phyloP scores from a whole-genome alignment of 1,140 invertebrate genomes.

The Drosophila truncata region DNA sequence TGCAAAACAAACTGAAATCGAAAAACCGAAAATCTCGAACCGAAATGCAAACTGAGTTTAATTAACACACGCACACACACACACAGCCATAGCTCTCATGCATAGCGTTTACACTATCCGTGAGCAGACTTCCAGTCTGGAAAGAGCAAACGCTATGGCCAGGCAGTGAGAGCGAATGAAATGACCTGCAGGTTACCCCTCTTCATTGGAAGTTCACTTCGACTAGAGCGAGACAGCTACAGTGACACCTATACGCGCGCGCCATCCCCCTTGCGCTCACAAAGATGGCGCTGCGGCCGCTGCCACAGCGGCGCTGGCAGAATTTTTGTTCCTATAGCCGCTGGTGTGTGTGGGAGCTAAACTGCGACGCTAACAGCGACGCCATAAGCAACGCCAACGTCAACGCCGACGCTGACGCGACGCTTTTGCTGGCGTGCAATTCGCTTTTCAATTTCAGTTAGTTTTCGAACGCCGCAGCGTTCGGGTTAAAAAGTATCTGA shows the following conservation, averaged over 20 bases:
- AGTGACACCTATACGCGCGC: background rate
- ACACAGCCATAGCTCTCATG: slow-evolving; percentile 29
- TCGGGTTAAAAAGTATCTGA: slow-evolving; percentile 9
- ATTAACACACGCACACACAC: slow-evolving; percentile 47
- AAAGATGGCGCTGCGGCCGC: slow-evolving; percentile 71
- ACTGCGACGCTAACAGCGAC: slow-evolving; percentile 29
- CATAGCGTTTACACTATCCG: slow-evolving; percentile 60
- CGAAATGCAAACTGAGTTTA: slow-evolving; percentile 49
- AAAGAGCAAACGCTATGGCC: slow-evolving; percentile 10
- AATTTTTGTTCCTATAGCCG: slow-evolving; percentile 6
- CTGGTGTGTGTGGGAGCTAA: slow-evolving; percentile 30
- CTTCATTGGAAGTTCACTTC: slow-evolving; percentile 52
- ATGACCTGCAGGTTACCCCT: slow-evolving; percentile 49
- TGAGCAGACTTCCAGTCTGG: slow-evolving; percentile 59
- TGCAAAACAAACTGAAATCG: slow-evolving; percentile 75
- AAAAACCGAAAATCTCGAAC: slow-evolving; percentile 35
- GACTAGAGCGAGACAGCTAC: slow-evolving; percentile 1
- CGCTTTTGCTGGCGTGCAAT: slow-evolving; percentile 76
- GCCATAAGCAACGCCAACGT: slow-evolving; percentile 1
- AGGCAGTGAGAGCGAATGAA: background rate
- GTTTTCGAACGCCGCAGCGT: slow-evolving; percentile 78
- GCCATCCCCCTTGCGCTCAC: slow-evolving; percentile 54
- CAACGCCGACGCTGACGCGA: slow-evolving; percentile 31
- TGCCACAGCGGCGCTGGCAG: slow-evolving; percentile 1
- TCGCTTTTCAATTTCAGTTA: slow-evolving; percentile 75